phyloP scores from a whole-genome alignment of 2,113 vertebrate species.

The Alethe diademata region DNA sequence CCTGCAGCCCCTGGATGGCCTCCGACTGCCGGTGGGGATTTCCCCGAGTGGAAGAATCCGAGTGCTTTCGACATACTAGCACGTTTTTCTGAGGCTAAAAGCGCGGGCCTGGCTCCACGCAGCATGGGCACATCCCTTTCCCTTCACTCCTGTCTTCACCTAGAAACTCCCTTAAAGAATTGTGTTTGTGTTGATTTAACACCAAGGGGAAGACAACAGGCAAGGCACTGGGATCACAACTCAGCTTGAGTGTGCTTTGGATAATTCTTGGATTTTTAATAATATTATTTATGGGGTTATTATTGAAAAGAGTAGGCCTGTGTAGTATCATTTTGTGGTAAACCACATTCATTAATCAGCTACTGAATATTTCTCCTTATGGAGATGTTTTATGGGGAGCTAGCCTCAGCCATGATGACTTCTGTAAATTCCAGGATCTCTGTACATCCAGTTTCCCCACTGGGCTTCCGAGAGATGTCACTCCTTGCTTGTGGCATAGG shows the following conservation, averaged over 20 bases:
- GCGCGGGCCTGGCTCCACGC: background rate
- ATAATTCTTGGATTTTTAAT: conserved; percentile 19
- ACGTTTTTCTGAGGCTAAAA: background rate
- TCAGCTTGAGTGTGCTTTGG: background rate
- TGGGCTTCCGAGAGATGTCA: background rate
- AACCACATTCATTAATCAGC: conserved; percentile 53
- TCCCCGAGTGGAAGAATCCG: background rate
- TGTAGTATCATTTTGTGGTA: conserved; percentile 33
- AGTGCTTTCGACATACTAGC: background rate
- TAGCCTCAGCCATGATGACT: background rate
- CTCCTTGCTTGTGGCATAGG: background rate
- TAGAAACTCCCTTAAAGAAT: background rate
- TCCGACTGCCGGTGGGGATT: background rate
- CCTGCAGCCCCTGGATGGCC: background rate
- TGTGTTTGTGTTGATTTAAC: background rate
- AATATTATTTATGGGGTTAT: conserved; percentile 31
- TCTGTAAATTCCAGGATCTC: background rate
- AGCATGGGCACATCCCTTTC: background rate
- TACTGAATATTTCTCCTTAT: background rate
- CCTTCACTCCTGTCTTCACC: background rate
- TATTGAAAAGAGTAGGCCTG: conserved; percentile 29
- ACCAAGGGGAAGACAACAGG: background rate
- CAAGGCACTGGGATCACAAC: background rate
- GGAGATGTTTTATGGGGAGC: background rate
- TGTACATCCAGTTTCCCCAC: background rate